A percentile compares a stretch with the other conserved stretches of the same genome.
phyloP scores from a whole-genome alignment of 2,888 invertebrate species.

The Deroplatys truncata region DNA sequence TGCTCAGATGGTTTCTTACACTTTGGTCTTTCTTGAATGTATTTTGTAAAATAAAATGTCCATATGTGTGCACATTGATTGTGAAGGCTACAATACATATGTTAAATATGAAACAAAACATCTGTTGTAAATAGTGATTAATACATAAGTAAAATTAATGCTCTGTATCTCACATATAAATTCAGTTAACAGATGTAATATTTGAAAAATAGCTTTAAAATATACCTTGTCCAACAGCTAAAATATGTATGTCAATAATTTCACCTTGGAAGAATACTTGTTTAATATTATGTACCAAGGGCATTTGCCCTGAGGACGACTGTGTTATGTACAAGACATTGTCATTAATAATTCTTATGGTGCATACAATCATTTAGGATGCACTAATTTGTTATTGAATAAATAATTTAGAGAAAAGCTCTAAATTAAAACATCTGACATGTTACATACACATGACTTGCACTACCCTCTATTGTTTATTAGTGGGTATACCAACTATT shows the following conservation, averaged over 20 bases:
- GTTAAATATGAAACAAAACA: neutral
- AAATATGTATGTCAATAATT: neutral
- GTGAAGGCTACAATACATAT: no score
- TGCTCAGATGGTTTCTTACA: neutral
- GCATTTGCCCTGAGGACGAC: no score
- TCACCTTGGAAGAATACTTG: neutral
- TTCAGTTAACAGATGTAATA: neutral
- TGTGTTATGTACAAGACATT: no score
- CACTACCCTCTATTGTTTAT: no score
- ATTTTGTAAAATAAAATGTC: neutral
- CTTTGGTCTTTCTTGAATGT: neutral
- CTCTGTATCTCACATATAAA: neutral
- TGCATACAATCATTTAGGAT: no score
- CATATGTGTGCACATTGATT: neutral
- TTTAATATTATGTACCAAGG: no score
- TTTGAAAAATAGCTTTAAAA: neutral
- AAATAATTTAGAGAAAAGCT: no score
- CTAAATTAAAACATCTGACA: no score
- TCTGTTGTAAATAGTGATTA: neutral
- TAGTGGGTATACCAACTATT: no score
- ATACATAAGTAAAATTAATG: neutral
- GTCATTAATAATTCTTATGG: no score
- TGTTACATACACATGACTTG: no score
- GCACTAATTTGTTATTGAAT: no score
- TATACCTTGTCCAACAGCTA: neutral